Evolutionary conservation across 2,888 invertebrate genomes (phyloP).

Genomic region (Melieria omissa): DNA sequence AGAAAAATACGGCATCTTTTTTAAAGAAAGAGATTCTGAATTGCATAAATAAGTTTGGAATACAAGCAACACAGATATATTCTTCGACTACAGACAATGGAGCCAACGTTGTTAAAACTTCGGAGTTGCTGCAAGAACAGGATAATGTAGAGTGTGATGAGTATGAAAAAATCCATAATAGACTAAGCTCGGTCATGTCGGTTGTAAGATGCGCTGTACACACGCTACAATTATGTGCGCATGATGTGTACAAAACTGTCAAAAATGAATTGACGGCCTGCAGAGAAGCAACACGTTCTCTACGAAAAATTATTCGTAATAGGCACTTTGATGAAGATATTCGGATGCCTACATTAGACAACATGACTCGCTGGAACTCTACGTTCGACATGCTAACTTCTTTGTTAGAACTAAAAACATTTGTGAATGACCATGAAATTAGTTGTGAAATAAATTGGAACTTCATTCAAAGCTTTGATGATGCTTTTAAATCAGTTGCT

Average conservation of each 20-base stretch:
- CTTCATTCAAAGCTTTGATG: slow-evolving; percentile 41
- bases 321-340: background rate
- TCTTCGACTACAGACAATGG: slow-evolving; percentile 16
- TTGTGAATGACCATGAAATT: slow-evolving; percentile 12
- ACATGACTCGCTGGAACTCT: slow-evolving; percentile 31
- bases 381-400: slow-evolving; percentile 37
- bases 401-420: slow-evolving; percentile 9
- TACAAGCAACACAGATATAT: slow-evolving; percentile 12
- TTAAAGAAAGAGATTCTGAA: slow-evolving; percentile 8
- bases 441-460: slow-evolving; percentile 39
- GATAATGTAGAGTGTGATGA: slow-evolving; percentile 11
- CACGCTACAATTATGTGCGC: slow-evolving; percentile 6
- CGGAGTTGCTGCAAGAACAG: slow-evolving; percentile 15
- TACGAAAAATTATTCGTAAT: slow-evolving; percentile 20
- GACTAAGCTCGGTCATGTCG: slow-evolving; percentile 1
- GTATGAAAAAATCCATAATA: slow-evolving; percentile 18
- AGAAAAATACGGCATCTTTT: background rate
- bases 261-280: slow-evolving; percentile 7
- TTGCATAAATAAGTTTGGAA: slow-evolving; percentile 7
- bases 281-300: slow-evolving; percentile 13
- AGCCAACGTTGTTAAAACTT: slow-evolving; percentile 9
- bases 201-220: slow-evolving; percentile 16
- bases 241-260: slow-evolving; percentile 20
- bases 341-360: slow-evolving; percentile 30
- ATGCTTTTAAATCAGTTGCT: slow-evolving; percentile 39